Percentiles rank a stretch among this genome's conserved stretches.
phyloP scores from a whole-genome alignment of 2,797 vertebrate genomes.

The Falco biarmicus region DNA sequence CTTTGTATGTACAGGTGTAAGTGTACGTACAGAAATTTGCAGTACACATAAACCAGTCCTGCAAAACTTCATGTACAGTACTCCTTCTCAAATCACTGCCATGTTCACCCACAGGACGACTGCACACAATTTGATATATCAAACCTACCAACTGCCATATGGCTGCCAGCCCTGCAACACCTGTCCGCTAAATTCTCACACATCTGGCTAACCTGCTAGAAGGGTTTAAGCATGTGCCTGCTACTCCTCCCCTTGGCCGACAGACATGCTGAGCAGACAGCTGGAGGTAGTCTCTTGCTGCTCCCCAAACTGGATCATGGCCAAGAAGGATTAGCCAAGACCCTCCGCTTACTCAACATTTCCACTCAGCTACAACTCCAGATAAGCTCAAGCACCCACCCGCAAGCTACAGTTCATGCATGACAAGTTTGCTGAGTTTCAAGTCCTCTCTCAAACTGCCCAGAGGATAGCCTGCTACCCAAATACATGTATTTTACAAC shows the following conservation, averaged over 20 bases:
- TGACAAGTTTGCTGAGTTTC: not conserved
- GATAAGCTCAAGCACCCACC: not conserved
- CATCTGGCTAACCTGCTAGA: not conserved
- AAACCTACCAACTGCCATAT: too few species aligned
- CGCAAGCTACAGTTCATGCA: not conserved
- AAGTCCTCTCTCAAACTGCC: not conserved
- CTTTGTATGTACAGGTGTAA: not conserved
- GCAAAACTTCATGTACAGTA: accelerated
- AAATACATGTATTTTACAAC: not conserved
- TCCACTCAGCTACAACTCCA: not conserved
- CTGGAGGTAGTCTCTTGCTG: not conserved
- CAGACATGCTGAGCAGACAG: not conserved
- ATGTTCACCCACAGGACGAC: not conserved
- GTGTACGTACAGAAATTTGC: not conserved
- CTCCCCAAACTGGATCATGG: not conserved
- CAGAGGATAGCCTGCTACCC: not conserved
- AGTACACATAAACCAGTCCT: not conserved
- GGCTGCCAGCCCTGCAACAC: not conserved
- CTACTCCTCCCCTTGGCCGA: not conserved
- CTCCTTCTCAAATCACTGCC: not conserved
- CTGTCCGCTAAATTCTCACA: not conserved
- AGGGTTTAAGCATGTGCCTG: not conserved
- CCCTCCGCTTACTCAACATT: not conserved
- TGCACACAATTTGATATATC: not conserved
- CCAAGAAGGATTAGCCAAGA: not conserved